A percentile compares a stretch with the other conserved stretches of the same genome.
Conservation (phyloP, 2,797 vertebrate genomes). For the Iguana delicatissima region DNA sequence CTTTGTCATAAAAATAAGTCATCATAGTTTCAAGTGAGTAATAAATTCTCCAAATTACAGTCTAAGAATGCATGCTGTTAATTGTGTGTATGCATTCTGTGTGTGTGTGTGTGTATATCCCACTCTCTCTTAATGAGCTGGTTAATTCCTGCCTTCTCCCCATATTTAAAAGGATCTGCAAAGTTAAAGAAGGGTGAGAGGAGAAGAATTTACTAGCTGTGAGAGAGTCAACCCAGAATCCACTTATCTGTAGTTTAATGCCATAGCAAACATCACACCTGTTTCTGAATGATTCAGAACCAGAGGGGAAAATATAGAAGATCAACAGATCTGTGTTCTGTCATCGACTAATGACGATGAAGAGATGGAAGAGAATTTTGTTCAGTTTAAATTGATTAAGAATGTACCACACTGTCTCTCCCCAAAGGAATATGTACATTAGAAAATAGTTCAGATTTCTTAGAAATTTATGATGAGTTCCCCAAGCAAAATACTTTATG, state of each 20-base stretch:
- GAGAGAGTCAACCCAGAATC: constrained; percentile 40
- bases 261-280: constrained; percentile 14
- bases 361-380: background rate
- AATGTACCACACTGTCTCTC: background rate
- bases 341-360: background rate
- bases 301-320: constrained; percentile 13
- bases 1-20: constrained; percentile 74
- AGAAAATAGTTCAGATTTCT: background rate
- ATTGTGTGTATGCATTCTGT: constrained; percentile 46
- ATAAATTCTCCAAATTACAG: constrained; percentile 76
- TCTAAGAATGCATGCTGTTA: constrained; percentile 72
- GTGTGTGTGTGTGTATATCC: background rate
- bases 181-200: constrained; percentile 69
- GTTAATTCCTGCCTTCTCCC: constrained; percentile 66
- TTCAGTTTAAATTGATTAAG: background rate
- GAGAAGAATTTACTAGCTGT: constrained; percentile 56
- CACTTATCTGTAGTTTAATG: background rate
- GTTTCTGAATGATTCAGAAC: constrained; percentile 33
- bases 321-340: background rate
- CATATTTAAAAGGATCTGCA: constrained; percentile 63
- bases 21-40: constrained; percentile 67
- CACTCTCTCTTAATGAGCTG: constrained; percentile 66
- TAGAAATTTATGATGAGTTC: background rate
- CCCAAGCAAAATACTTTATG: background rate
- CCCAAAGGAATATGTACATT: background rate